Percentiles rank a stretch among this genome's conserved stretches.
These are phyloP conservation scores for Carcharodon carcharias DNA, from an alignment of 2,797 vertebrate genomes.

Conservation along the genomic window DNA sequence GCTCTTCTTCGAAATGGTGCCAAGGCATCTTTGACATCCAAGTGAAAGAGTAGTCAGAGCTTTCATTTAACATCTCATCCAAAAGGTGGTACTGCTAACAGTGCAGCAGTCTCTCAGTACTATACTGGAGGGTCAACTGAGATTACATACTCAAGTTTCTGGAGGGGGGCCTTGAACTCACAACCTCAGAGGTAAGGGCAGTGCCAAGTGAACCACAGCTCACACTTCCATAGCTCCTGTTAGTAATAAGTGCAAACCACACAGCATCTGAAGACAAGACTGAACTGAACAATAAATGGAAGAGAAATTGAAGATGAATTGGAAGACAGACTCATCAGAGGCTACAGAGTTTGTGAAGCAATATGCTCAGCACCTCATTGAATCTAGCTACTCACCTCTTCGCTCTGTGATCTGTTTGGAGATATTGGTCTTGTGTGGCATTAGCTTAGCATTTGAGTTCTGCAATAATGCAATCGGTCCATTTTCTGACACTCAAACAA, in stretches of 20 bases:
- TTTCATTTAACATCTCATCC: background rate
- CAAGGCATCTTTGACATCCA: background rate
- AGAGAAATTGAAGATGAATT: background rate
- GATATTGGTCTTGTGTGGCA: too few species aligned
- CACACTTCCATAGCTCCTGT: background rate
- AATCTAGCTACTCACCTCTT: background rate
- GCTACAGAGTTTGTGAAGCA: background rate
- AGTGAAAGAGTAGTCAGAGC: too few species aligned
- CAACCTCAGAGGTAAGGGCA: background rate
- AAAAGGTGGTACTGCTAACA: background rate
- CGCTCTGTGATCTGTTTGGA: background rate
- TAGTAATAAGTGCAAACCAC: background rate
- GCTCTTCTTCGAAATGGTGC: background rate
- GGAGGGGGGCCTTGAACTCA: background rate
- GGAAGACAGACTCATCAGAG: too few species aligned
- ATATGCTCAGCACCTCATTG: background rate
- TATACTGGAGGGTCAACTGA: background rate
- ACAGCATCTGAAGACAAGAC: background rate
- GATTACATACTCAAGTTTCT: background rate
- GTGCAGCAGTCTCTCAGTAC: background rate
- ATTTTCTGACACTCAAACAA: background rate
- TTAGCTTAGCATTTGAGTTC: background rate
- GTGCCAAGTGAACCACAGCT: background rate
- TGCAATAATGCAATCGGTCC: background rate
- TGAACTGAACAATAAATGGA: background rate